Percentiles rank a stretch among this genome's conserved stretches.
phyloP scores from a whole-genome alignment of 2,888 invertebrate species.

The Microctonus brassicae region DNA sequence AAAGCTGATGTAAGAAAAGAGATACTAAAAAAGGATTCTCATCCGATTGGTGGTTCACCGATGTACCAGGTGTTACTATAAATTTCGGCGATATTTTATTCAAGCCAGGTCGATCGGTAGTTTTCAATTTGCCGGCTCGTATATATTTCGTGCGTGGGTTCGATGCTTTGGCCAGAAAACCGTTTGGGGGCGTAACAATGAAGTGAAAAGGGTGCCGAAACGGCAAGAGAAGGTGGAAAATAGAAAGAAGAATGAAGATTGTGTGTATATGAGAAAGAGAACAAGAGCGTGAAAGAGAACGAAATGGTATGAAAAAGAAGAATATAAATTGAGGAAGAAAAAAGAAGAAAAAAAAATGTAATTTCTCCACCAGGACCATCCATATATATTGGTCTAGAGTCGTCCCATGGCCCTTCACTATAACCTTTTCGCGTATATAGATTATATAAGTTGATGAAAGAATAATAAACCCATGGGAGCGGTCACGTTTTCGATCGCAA shows the following conservation, averaged over 20 bases:
- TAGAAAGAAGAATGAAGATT: background rate
- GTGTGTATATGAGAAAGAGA: conserved; percentile 7
- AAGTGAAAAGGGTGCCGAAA: conserved; percentile 13
- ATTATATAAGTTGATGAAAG: conserved; percentile 62
- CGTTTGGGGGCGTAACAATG: conserved; percentile 33
- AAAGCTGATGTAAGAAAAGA: conserved; percentile 15
- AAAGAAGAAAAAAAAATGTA: conserved; percentile 57
- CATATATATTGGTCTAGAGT: conserved; percentile 38
- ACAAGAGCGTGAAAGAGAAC: background rate
- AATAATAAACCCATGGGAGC: conserved; percentile 67
- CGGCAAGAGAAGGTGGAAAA: conserved; percentile 1
- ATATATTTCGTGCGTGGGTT: conserved; percentile 61
- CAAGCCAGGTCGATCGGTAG: conserved; percentile 67
- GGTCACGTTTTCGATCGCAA: too few relatives aligned
- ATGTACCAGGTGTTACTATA: conserved; percentile 69
- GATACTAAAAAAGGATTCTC: conserved; percentile 31
- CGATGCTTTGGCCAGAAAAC: conserved; percentile 43
- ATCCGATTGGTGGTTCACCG: conserved; percentile 46
- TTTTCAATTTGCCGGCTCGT: conserved; percentile 69
- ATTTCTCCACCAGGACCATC: conserved; percentile 62
- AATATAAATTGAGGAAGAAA: background rate
- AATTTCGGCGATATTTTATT: conserved; percentile 69
- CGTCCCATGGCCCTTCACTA: conserved; percentile 3
- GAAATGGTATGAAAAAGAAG: background rate
- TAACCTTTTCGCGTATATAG: conserved; percentile 33